These are phyloP conservation scores for Macroglossus sobrinus DNA, from an alignment of 2,113 vertebrate genomes.

Conservation along the genomic window DNA sequence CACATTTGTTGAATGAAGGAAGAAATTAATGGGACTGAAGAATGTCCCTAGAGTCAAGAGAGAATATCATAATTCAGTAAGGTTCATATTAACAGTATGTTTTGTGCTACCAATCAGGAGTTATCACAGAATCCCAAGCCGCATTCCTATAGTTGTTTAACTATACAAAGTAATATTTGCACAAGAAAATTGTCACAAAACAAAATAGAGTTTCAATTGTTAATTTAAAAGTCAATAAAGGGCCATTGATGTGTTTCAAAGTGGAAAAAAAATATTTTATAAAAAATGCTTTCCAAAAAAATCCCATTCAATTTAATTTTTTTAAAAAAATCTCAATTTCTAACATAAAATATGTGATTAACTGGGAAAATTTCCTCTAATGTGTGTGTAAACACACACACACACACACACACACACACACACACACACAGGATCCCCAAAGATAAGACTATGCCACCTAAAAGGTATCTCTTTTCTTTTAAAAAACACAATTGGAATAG, in stretches of 20 bases:
- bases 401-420: not conserved
- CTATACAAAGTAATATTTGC: not conserved
- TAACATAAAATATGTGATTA: not conserved
- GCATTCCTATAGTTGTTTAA: not conserved
- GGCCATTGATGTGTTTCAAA: not conserved
- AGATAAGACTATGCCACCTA: not conserved
- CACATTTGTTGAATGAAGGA: not conserved
- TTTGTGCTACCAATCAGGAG: not conserved
- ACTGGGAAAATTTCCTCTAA: not conserved
- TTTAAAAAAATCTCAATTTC: not conserved
- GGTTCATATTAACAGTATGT: not conserved
- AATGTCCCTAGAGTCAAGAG: not conserved
- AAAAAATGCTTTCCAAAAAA: not conserved
- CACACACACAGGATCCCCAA: not conserved
- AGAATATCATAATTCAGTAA: not conserved
- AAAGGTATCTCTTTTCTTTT: not conserved
- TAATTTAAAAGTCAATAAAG: not conserved
- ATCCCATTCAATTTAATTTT: too few species aligned
- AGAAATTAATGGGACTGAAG: not conserved
- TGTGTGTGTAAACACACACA: too few species aligned
- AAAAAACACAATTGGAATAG: not conserved
- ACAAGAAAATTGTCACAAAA: not conserved
- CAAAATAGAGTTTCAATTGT: not conserved
- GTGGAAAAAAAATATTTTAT: not conserved
- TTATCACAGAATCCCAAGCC: not conserved